phyloP scores from a whole-genome alignment of 1,140 invertebrate species.

The Musca domestica region DNA sequence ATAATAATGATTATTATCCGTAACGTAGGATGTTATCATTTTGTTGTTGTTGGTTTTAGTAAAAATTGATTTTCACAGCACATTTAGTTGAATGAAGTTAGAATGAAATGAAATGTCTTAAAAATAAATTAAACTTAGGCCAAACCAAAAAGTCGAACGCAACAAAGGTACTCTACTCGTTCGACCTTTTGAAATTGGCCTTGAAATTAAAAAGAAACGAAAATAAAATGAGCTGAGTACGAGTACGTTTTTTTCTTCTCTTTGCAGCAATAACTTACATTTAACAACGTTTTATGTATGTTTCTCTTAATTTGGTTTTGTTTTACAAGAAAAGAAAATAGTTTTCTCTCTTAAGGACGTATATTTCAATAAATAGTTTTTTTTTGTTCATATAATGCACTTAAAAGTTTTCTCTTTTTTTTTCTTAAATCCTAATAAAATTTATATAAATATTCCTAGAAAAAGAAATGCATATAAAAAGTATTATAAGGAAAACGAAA shows the following conservation, averaged over 20 bases:
- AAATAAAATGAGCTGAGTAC: no score
- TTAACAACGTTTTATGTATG: neutral
- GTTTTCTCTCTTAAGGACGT: slow-evolving; percentile 15
- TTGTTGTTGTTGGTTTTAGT: neutral
- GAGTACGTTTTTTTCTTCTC: no score
- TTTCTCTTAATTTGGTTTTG: neutral
- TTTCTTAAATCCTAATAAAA: slow-evolving; percentile 27
- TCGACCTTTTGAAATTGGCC: no score
- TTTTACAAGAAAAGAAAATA: slow-evolving; percentile 8
- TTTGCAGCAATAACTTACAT: slow-evolving; percentile 1
- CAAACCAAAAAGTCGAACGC: no score
- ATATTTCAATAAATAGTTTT: slow-evolving; percentile 9
- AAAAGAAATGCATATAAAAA: slow-evolving; percentile 21
- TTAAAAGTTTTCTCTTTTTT: slow-evolving; percentile 6
- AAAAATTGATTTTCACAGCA: slow-evolving; percentile 7
- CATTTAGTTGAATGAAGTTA: slow-evolving; percentile 3
- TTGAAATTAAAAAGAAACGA: no score
- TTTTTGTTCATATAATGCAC: slow-evolving; percentile 17
- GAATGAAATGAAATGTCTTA: neutral
- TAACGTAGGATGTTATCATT: neutral
- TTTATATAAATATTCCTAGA: slow-evolving; percentile 32
- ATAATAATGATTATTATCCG: neutral
- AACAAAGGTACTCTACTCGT: no score
- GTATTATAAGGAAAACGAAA: neutral
- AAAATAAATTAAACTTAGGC: no score